These are phyloP conservation scores for Drosophila sp. DNA, from an alignment of 1,140 invertebrate genomes.

Conservation along the genomic window DNA sequence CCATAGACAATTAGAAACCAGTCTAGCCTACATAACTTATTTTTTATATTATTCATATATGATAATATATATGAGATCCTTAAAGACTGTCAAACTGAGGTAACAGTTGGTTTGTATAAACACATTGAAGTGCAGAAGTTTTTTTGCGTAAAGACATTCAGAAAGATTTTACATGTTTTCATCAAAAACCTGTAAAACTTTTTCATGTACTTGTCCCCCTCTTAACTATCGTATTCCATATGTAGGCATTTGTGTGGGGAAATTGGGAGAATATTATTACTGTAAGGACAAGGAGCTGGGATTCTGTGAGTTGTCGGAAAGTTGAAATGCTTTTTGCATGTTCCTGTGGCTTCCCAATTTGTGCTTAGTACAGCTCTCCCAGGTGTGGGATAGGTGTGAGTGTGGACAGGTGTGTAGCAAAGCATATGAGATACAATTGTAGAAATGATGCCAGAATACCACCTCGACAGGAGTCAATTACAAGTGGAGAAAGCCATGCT, in stretches of 20 bases:
- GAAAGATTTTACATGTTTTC: slow-evolving; percentile 62
- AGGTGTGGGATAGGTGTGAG: slow-evolving; percentile 3
- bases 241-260: slow-evolving; percentile 1
- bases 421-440: slow-evolving; percentile 2
- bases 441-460: neutral
- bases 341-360: slow-evolving; percentile 61
- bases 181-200: slow-evolving; percentile 54
- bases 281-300: slow-evolving; percentile 21
- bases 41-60: neutral
- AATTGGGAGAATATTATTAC: slow-evolving; percentile 18
- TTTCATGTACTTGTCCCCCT: slow-evolving; percentile 37
- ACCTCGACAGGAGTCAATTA: neutral
- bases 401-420: neutral
- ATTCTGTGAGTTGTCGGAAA: slow-evolving; percentile 5
- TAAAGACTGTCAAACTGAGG: neutral
- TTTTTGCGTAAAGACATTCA: slow-evolving; percentile 48
- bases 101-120: slow-evolving; percentile 13
- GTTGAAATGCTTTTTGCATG: slow-evolving; percentile 78
- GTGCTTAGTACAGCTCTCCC: slow-evolving; percentile 27
- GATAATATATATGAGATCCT: no score
- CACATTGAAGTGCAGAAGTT: slow-evolving; percentile 58
- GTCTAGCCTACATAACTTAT: no score
- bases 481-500: slow-evolving; percentile 1
- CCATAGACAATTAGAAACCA: neutral
- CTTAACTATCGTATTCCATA: neutral